Evolutionary conservation across 2,888 invertebrate genomes (phyloP).

Genomic region (Oxystoma pomonae): DNA sequence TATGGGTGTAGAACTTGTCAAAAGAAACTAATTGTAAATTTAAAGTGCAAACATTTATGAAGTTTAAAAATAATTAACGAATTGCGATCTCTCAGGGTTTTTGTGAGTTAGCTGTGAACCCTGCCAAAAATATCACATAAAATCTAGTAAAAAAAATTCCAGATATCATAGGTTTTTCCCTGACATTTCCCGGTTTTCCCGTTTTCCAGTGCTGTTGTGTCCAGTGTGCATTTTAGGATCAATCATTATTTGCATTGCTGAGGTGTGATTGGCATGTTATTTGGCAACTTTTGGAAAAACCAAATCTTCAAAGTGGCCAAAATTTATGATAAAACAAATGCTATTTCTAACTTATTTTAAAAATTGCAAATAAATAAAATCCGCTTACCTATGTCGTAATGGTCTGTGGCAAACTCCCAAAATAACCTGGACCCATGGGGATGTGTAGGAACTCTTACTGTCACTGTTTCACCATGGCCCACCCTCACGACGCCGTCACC

Average conservation of each 20-base stretch:
- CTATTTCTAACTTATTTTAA: neutral
- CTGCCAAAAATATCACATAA: no score
- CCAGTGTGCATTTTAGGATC: no score
- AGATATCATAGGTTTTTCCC: no score
- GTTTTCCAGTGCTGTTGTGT: no score
- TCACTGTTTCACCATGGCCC: constrained; percentile 95
- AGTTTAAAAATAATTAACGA: no score
- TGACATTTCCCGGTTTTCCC: no score
- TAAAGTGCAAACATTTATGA: no score
- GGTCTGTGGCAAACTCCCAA: constrained; percentile 99
- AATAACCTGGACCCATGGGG: constrained; percentile 88
- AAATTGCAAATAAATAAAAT: neutral
- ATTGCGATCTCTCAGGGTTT: no score
- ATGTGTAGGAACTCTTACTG: constrained; percentile 95
- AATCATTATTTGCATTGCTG: neutral
- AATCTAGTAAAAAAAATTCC: no score
- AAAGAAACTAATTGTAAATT: no score
- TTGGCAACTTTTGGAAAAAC: neutral
- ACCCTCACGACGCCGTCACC: constrained; percentile 90
- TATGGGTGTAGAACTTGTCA: no score
- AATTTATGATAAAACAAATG: neutral
- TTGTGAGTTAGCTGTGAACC: no score
- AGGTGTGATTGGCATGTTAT: neutral
- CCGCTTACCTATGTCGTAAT: constrained; percentile 80
- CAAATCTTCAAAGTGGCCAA: neutral